Conservation (phyloP, 64 coral and sea anemone species). For the Stichodactyla helianthus region DNA sequence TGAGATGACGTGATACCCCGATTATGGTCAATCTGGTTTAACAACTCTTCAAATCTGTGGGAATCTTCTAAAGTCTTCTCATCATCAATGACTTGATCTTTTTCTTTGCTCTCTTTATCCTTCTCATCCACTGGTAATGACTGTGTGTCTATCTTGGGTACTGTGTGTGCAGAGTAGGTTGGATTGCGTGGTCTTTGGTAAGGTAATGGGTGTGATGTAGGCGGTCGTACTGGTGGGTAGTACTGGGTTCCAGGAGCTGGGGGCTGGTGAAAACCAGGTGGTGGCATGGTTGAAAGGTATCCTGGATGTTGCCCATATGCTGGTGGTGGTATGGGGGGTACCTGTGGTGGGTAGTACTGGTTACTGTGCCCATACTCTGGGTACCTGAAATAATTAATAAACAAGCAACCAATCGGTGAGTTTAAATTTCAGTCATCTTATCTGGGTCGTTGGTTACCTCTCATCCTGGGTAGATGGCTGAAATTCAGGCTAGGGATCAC, state of each 20-base stretch:
- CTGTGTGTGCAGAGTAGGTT: background rate
- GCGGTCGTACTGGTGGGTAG: constrained; percentile 3
- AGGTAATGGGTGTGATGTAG: background rate
- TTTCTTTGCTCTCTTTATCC: background rate
- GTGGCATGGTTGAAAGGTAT: background rate
- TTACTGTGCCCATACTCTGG: background rate
- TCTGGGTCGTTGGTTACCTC: too few relatives aligned
- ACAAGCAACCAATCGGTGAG: too few relatives aligned
- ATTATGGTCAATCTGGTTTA: constrained; percentile 88
- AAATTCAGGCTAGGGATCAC: too few relatives aligned
- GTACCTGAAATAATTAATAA: background rate
- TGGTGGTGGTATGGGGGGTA: background rate
- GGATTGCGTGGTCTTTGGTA: constrained; percentile 12
- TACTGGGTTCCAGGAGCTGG: background rate
- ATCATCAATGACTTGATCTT: background rate
- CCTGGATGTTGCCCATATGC: background rate
- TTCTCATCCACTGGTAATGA: background rate
- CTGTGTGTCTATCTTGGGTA: background rate
- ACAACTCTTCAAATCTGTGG: constrained; percentile 65
- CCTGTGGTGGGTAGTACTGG: constrained; percentile 2
- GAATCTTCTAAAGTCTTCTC: constrained; percentile 1
- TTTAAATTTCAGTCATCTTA: too few relatives aligned
- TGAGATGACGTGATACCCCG: background rate
- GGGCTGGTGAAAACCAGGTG: background rate
- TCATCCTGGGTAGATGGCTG: too few relatives aligned